These are phyloP conservation scores for Catocala sponsa DNA, from an alignment of 2,888 invertebrate genomes.

Conservation along the genomic window DNA sequence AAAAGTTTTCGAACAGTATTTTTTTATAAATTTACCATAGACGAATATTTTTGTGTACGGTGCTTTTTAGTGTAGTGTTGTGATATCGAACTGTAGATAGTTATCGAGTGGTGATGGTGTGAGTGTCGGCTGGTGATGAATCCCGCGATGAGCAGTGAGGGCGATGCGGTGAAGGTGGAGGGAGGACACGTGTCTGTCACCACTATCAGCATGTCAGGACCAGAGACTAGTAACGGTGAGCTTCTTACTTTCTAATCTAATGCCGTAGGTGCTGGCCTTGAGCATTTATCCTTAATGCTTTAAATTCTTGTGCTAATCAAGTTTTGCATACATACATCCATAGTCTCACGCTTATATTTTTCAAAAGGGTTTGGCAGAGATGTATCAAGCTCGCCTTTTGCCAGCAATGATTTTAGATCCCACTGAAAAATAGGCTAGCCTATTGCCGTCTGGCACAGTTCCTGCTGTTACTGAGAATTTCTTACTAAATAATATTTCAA, in stretches of 20 bases:
- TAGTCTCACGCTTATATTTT: no score
- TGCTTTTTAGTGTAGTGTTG: conserved; percentile 77
- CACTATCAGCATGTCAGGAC: conserved; percentile 91
- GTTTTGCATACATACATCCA: no score
- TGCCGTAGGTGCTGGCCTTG: background rate
- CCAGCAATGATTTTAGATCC: no score
- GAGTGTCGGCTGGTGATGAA: conserved; percentile 65
- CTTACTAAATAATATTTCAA: no score
- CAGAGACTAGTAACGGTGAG: conserved; percentile 88
- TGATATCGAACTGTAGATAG: conserved; percentile 58
- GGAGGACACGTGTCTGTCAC: conserved; percentile 92
- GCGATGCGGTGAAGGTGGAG: conserved; percentile 83
- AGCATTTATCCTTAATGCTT: background rate
- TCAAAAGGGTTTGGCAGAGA: no score
- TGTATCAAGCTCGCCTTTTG: no score
- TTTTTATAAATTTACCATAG: conserved; percentile 64
- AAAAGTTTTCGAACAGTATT: conserved; percentile 59
- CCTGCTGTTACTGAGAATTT: no score
- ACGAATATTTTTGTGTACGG: conserved; percentile 54
- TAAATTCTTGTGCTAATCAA: no score
- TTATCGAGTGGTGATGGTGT: conserved; percentile 60
- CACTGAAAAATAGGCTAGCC: no score
- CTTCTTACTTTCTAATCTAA: conserved; percentile 1
- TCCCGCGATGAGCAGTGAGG: conserved; percentile 78
- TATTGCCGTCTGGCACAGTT: no score